phyloP scores from a whole-genome alignment of 64 coral and sea anemone species.

The Pocillopora damicornis region DNA sequence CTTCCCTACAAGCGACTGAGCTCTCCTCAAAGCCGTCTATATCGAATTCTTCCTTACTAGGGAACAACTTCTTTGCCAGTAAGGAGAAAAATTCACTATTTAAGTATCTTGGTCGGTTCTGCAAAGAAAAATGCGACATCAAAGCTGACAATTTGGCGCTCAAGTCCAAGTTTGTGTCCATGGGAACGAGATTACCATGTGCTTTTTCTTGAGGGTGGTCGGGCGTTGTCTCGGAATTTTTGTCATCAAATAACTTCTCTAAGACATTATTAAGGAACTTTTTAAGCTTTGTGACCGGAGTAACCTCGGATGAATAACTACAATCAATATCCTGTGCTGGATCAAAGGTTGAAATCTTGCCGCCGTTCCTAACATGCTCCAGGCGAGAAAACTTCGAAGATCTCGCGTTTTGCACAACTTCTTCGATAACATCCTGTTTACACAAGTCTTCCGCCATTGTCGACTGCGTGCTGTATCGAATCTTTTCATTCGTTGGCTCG shows the following conservation, averaged over 20 bases:
- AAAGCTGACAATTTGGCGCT: conserved; percentile 10
- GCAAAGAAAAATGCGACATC: conserved; percentile 26
- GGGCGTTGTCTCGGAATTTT: neutral
- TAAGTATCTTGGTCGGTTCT: conserved; percentile 9
- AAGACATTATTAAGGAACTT: conserved; percentile 10
- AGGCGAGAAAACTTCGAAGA: neutral
- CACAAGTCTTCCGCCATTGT: neutral
- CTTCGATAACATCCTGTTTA: neutral
- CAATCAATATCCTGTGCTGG: neutral
- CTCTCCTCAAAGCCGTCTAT: neutral
- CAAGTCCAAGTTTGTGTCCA: conserved; percentile 5
- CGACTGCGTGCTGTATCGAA: neutral
- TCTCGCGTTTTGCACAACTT: neutral
- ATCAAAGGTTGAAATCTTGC: neutral
- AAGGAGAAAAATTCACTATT: conserved; percentile 8
- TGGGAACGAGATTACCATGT: neutral
- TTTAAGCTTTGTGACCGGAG: neutral
- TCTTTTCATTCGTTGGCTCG: neutral
- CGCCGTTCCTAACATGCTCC: neutral
- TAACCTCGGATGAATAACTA: neutral
- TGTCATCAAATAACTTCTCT: conserved; percentile 22
- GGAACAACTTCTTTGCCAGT: conserved; percentile 13
- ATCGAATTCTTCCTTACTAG: conserved; percentile 23
- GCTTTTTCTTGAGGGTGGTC: neutral
- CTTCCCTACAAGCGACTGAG: neutral